Base-by-base conservation (phyloP, 2,888 invertebrate genomes). In the Periphyllus acericola region DNA sequence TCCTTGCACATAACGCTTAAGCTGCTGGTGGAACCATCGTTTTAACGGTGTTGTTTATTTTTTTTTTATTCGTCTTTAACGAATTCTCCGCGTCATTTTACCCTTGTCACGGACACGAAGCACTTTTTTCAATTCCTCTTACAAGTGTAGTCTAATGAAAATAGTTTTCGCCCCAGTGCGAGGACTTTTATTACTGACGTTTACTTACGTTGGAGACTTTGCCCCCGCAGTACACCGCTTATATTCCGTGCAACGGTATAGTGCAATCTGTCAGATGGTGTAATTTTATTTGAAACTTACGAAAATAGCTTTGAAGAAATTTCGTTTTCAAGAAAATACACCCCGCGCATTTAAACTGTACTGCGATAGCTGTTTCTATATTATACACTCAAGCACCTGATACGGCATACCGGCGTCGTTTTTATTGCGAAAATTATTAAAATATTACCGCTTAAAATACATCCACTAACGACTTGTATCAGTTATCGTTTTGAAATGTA, bases 141-240 rank as follows among this genome's bases (percentile, higher is more conserved):
- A 76, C 84, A 52, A 78, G 71, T 55, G 40, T 60, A 36, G 52
- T 86, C 79, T 76, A 82, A 71, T 86, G 79, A 79, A 86, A 79
- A 86, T 72, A 72, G 71, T 85, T 68, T n/a, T 46, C 46, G 17
- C 21, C 29, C 14, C 14, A 17, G n/a, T 8, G 55, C 14, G 29
- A 4, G 3, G 36, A 17, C 66, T 36, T 36, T 36, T 55, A 34
- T 21, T 21, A 17, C 55, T 4, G 21, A 19, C 19, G 32, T 29
- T 32, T 32, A 46, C 17, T 68, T 17, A 32, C n/a, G n/a, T 36
- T 17, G 34, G 8, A 0, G 29, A 0, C 29, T 40, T 40, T 55
- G n/a, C 36, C 36, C 4, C 46, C 14, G n/a, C n/a, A 14, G 14
- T 46, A 14, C 14, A 46, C 46, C 14, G 60, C 60, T 5, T 25